Evolutionary conservation across 35 echinoderm and acorn worm species (phyloP), one percentile per base, ranked within the genome.

Genomic region (Heliocidaris tuberculata): DNA sequence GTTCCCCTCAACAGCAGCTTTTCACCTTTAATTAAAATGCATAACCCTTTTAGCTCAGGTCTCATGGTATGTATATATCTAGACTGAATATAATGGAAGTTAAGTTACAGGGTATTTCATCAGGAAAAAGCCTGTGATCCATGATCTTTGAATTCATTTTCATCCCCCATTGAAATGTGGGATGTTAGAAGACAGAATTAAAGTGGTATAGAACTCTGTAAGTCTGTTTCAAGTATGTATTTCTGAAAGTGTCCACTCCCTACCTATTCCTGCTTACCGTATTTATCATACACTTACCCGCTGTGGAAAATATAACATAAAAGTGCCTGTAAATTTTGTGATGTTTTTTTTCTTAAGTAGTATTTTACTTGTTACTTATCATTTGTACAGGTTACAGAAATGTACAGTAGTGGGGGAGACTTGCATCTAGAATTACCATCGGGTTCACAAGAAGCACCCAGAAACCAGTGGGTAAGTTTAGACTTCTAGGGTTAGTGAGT

Each of bases 11-110:
- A 99, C 89, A 97, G 96, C 48, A 99, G 97, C 93, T 99, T 96
- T 92, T 97, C 98, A 94, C 98, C 98, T 29, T 94, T 99, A 88
- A 99, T 99, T 59, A 99, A 97, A 95, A 99, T 99, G 98, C 98
- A 99, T 85, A 99, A 99, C 95, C 98, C 98, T 65, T 99, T 97
- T 88, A 97, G 98, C 90, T 96, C 97, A 86, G 97, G 91, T 50
- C 94, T 99, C 31, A 96, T 97, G 98, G 96, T 99, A 92, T 94
- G 97, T 97, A 0, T 6, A 4, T n/a, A 16, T 50, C 13, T 94
- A 13, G 31, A 17, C 6, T 86, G 5, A 89, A 4, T 15, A 19
- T 88, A 6, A 27, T 88, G 10, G 27, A n/a, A 27, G 65, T n/a
- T 78, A 5, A 7, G 27, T 78, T n/a, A 19, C 6, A 27, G 27